Evolutionary conservation across 1,140 invertebrate species (phyloP).

Genomic region (Tachypleus tridentatus): DNA sequence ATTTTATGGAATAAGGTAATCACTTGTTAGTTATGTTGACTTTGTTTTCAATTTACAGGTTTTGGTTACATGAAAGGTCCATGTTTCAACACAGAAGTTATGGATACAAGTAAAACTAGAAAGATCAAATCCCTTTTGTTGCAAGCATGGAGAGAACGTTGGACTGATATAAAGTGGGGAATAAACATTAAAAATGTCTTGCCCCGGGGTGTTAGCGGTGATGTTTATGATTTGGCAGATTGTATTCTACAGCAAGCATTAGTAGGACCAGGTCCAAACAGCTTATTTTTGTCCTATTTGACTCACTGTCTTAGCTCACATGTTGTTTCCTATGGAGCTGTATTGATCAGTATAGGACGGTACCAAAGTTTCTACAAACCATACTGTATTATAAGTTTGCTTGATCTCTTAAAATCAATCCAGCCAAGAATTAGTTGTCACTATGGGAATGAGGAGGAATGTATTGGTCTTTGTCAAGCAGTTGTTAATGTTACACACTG

Average conservation of each 20-base stretch:
- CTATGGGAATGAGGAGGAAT: conserved; percentile 32
- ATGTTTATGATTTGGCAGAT: conserved; percentile 82
- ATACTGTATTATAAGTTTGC: conserved; percentile 69
- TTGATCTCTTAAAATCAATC: conserved; percentile 62
- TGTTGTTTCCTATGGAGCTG: conserved; percentile 74
- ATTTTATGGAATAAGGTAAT: too few species aligned
- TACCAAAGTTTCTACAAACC: conserved; percentile 78
- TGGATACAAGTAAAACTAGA: conserved; percentile 60
- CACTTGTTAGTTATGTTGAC: too few species aligned
- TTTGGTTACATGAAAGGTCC: too few species aligned
- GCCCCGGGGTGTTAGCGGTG: conserved; percentile 56
- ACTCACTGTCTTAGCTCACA: conserved; percentile 80
- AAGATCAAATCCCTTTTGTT: conserved; percentile 71
- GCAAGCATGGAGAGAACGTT: conserved; percentile 82
- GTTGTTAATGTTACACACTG: conserved; percentile 32
- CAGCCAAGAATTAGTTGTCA: conserved; percentile 27
- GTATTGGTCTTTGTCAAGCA: conserved; percentile 30
- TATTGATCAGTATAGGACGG: conserved; percentile 60
- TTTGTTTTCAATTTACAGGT: too few species aligned
- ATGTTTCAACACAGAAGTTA: not conserved
- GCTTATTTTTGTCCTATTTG: conserved; percentile 77
- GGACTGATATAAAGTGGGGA: conserved; percentile 89
- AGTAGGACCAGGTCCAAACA: conserved; percentile 80
- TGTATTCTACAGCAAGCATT: conserved; percentile 85
- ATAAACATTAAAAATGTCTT: conserved; percentile 73